A percentile compares a stretch with the other conserved stretches of the same genome.
Conservation (phyloP, 2,888 invertebrate species). For the Dicycla oo region DNA sequence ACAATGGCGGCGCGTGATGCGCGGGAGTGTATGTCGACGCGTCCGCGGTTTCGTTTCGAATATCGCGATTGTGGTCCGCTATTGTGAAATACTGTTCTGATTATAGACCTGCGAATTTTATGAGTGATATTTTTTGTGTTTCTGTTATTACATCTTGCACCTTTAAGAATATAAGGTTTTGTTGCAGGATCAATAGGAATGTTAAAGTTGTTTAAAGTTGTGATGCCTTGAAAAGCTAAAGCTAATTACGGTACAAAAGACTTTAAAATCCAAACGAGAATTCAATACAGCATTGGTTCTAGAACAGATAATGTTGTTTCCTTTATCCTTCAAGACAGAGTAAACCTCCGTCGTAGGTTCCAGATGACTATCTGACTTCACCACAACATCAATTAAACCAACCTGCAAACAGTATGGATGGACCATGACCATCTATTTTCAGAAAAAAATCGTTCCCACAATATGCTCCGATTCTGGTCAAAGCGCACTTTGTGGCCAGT, state of each 20-base stretch:
- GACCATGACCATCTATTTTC: slow-evolving; percentile 68
- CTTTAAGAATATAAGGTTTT: slow-evolving; percentile 28
- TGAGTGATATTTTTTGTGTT: slow-evolving; percentile 49
- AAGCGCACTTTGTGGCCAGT: slow-evolving; percentile 83
- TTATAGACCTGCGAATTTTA: slow-evolving; percentile 50
- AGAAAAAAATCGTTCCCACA: slow-evolving; percentile 76
- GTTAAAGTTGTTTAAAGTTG: slow-evolving; percentile 1
- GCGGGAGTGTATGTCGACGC: slow-evolving; percentile 75
- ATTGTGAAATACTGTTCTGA: slow-evolving; percentile 64
- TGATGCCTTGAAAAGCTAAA: slow-evolving; percentile 4
- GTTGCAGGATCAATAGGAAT: slow-evolving; percentile 31
- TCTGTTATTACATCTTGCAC: slow-evolving; percentile 21
- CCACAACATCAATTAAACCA: slow-evolving; percentile 31
- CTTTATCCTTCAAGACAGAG: background rate
- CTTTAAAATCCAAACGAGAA: slow-evolving; percentile 3
- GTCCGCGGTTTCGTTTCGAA: slow-evolving; percentile 63
- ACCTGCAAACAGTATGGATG: slow-evolving; percentile 62
- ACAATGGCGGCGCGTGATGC: slow-evolving; percentile 83
- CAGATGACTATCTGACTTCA: background rate
- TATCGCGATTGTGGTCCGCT: slow-evolving; percentile 49
- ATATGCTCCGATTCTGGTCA: slow-evolving; percentile 87
- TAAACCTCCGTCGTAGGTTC: background rate
- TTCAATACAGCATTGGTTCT: background rate
- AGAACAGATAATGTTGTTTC: background rate
- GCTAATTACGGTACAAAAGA: slow-evolving; percentile 15